phyloP scores from a whole-genome alignment of 2,113 vertebrate genomes.

The Ovis canadensis region DNA sequence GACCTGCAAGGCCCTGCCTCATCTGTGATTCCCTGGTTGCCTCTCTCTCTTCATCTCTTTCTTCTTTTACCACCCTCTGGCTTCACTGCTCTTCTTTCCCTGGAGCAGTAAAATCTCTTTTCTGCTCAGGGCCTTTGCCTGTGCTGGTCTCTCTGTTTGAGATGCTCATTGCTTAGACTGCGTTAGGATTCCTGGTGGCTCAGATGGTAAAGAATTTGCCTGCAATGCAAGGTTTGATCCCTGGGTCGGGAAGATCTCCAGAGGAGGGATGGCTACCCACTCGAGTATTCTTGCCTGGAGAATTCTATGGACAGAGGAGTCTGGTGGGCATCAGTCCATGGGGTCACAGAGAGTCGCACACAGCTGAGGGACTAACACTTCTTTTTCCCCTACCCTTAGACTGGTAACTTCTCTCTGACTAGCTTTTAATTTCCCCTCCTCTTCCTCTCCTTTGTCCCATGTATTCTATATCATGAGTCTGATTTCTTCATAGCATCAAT shows the following conservation, averaged over 20 bases:
- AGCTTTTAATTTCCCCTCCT: not conserved
- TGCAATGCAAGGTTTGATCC: not conserved
- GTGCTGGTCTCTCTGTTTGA: not conserved
- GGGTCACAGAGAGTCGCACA: not conserved
- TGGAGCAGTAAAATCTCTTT: not conserved
- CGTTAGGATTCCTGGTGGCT: not conserved
- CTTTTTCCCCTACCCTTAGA: not conserved
- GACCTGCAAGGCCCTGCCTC: not conserved
- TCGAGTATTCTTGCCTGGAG: not conserved
- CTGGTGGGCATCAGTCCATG: not conserved
- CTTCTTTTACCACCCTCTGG: not conserved
- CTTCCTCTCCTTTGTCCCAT: not conserved
- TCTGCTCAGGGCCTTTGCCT: not conserved
- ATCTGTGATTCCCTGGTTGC: not conserved
- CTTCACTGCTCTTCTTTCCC: not conserved
- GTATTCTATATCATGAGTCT: not conserved
- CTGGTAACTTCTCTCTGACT: not conserved
- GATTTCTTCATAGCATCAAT: not conserved
- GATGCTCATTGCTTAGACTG: not conserved
- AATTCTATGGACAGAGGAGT: not conserved
- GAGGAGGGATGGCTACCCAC: not conserved
- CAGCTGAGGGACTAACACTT: not conserved
- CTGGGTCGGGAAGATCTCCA: not conserved
- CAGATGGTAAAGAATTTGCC: not conserved
- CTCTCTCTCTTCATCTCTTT: not conserved